Evolutionary conservation across 2,113 vertebrate genomes (phyloP).

Genomic region (Monopterus albus): DNA sequence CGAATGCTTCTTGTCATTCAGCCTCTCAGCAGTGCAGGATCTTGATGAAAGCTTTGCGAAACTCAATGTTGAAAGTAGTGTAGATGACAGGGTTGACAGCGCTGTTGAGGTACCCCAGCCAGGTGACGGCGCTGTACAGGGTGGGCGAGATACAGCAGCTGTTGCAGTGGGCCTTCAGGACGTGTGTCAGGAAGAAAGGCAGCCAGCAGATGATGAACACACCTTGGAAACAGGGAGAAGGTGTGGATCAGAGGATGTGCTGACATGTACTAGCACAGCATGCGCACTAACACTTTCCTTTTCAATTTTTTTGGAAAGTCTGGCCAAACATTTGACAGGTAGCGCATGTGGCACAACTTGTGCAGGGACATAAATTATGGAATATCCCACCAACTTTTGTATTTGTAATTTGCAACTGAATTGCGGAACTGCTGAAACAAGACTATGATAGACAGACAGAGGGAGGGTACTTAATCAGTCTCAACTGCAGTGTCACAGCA

Average conservation of each 20-base stretch:
- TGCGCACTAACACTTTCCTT: too few relatives aligned
- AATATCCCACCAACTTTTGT: background rate
- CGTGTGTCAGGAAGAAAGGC: constrained; percentile 84
- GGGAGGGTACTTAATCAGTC: background rate
- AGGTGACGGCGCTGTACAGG: constrained; percentile 83
- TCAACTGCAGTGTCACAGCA: background rate
- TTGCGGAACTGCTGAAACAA: constrained; percentile 9
- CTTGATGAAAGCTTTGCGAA: constrained; percentile 84
- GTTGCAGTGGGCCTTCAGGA: constrained; percentile 81
- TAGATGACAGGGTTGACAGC: constrained; percentile 85
- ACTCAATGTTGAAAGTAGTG: constrained; percentile 85
- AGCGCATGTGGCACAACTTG: background rate
- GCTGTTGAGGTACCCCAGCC: constrained; percentile 84
- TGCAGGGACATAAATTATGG: background rate
- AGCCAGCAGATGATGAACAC: constrained; percentile 87
- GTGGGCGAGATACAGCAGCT: constrained; percentile 81
- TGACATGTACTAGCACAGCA: background rate
- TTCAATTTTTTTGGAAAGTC: too few relatives aligned
- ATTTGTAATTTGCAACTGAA: constrained; percentile 1
- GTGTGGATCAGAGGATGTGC: background rate
- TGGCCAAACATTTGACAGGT: too few relatives aligned
- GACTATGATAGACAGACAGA: background rate
- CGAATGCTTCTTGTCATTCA: background rate
- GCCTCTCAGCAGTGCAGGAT: constrained; percentile 81
- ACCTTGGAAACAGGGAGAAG: constrained; percentile 57